Evolutionary conservation across 2,797 vertebrate species (phyloP), one percentile per base, ranked within the genome.

Genomic region (Pipistrellus pygmaeus): DNA sequence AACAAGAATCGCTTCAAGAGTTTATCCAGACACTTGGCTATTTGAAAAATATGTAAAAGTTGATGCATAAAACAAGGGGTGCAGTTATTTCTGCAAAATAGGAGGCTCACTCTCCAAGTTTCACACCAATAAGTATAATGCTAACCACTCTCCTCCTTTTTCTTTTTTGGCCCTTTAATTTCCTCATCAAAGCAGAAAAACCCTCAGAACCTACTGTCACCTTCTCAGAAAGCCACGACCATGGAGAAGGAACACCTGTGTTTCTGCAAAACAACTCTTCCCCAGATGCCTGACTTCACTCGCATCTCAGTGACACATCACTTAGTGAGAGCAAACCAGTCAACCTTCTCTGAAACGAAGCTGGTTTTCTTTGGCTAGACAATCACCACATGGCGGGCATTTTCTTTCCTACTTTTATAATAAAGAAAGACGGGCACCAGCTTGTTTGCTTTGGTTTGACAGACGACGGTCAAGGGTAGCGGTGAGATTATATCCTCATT

Each of bases 371-470:
- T 69, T 55, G 62, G 82, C 87, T 73, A 60, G 30, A 64, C 32
- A 89, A 30, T 27, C 7, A 66, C 62, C 32, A 35, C 35, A 30
- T 5, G 13, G 38, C 0, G 3, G 77, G 73, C 81, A 53, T 91
- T 91, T 60, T 48, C 4, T 48, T 60, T 64, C 68, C 68, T 66
- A 3, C 12, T 80, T 89, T 89, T 46, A 75, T 15, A 53, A 17
- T 25, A 32, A 64, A 46, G 85, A n/a, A 76, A 53, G 83, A 68
- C 4, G 3, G 51, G 57, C 46, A 5, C 53, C 13, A 32, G 46
- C 41, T 81, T 73, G 30, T 77, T 85, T 71, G 84, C 80, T 85
- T 64, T 90, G 68, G 30, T 78, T 76, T 90, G 85, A 93, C 72
- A 71, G 68, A 78, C 53, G 87, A 60, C 2, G 72, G 91, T 46